Conservation (phyloP, 2,113 vertebrate species). For the Toxotes jaculatrix region DNA sequence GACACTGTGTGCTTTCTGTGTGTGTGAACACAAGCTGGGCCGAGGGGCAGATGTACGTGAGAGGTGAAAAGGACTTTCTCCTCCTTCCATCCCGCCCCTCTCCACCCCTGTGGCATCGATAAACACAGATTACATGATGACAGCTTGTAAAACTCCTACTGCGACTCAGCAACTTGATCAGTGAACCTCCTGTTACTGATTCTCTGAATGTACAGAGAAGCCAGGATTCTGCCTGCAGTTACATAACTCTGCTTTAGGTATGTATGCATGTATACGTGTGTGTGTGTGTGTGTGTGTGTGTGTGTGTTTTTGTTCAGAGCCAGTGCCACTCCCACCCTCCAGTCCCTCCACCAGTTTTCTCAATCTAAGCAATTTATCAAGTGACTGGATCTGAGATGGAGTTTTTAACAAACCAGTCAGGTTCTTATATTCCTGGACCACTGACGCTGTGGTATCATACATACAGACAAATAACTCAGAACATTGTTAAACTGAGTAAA, state of each 20-base stretch:
- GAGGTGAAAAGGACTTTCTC: neutral
- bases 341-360: neutral
- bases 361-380: neutral
- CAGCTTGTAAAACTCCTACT: constrained; percentile 11
- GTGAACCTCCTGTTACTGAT: constrained; percentile 31
- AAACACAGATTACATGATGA: constrained; percentile 31
- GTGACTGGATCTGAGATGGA: neutral
- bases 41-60: neutral
- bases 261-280: neutral
- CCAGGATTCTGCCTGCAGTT: neutral
- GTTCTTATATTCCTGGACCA: neutral
- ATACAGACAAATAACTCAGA: no score
- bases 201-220: neutral
- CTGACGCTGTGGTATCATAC: no score
- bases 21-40: neutral
- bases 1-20: neutral
- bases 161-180: neutral
- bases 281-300: constrained; percentile 6
- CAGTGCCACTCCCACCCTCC: neutral
- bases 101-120: constrained; percentile 8
- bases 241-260: constrained; percentile 23
- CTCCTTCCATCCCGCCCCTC: neutral
- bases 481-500: no score
- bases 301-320: constrained; percentile 5
- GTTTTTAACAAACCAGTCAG: neutral